Conservation (phyloP, 2,113 vertebrate species). For the Chaenogobius annularis region DNA sequence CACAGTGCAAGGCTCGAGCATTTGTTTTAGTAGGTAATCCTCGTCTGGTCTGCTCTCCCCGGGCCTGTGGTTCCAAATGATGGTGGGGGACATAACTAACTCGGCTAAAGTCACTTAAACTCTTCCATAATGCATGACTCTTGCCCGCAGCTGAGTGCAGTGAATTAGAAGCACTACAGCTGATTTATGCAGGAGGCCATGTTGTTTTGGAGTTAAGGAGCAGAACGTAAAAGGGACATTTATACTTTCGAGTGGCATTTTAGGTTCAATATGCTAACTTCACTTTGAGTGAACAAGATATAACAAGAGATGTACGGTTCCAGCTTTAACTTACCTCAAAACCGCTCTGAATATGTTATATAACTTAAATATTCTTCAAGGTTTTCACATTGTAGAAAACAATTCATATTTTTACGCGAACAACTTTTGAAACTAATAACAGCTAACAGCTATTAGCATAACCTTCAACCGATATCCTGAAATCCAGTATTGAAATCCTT, state of each 20-base stretch:
- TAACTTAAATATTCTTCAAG: too few relatives aligned
- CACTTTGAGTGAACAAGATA: neutral
- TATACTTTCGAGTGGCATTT: neutral
- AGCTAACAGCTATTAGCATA: too few relatives aligned
- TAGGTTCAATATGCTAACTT: neutral
- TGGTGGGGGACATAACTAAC: conserved; percentile 45
- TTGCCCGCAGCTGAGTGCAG: conserved; percentile 29
- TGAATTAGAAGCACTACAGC: conserved; percentile 17
- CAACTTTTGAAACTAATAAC: too few relatives aligned
- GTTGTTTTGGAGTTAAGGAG: conserved; percentile 8
- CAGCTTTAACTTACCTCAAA: too few relatives aligned
- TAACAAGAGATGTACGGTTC: too few relatives aligned
- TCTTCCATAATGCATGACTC: neutral
- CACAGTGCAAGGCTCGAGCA: conserved; percentile 39
- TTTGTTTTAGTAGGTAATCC: conserved; percentile 70
- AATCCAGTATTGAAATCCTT: too few relatives aligned
- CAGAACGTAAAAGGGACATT: neutral
- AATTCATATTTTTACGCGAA: too few relatives aligned
- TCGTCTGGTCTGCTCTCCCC: conserved; percentile 48
- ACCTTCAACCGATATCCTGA: too few relatives aligned
- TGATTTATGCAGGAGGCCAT: conserved; percentile 37
- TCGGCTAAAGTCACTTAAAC: conserved; percentile 25
- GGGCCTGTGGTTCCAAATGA: conserved; percentile 60
- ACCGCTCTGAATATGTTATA: too few relatives aligned
- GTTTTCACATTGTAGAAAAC: too few relatives aligned